A percentile compares a stretch with the other conserved stretches of the same genome.
These are phyloP conservation scores for Rapana venosa DNA, from an alignment of 2,888 invertebrate genomes.

Conservation along the genomic window DNA sequence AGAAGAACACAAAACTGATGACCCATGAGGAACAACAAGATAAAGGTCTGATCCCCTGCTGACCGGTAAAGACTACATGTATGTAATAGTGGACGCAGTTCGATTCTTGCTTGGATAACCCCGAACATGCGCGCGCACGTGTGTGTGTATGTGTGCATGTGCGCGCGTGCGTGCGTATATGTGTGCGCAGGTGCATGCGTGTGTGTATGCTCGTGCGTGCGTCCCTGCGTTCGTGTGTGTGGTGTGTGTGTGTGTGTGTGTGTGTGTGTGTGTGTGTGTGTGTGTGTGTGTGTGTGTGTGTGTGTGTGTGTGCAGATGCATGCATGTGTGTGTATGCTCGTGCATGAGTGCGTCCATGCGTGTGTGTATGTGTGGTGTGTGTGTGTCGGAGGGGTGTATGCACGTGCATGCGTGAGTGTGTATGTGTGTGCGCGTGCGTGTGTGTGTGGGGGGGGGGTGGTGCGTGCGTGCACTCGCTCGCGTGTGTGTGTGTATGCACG, in stretches of 20 bases:
- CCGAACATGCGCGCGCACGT: not conserved
- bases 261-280: constrained; percentile 2
- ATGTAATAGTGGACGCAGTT: too few species aligned
- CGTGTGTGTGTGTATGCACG: not conserved
- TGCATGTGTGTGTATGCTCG: not conserved
- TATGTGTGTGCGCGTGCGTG: too few species aligned
- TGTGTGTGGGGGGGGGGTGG: too few species aligned
- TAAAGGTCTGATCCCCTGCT: too few species aligned
- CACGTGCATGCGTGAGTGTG: too few species aligned
- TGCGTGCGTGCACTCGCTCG: not conserved
- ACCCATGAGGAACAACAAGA: too few species aligned
- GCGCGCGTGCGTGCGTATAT: not conserved
- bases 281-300: constrained; percentile 1
- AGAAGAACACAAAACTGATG: too few species aligned
- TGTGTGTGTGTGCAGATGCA: not conserved
- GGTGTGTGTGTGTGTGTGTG: not conserved
- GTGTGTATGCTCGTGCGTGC: not conserved
- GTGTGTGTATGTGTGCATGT: not conserved
- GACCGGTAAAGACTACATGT: too few species aligned
- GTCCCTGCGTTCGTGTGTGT: not conserved
- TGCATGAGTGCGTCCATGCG: not conserved
- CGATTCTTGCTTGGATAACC: too few species aligned
- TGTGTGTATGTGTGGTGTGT: not conserved
- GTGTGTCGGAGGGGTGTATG: too few species aligned
- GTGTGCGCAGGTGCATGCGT: not conserved